phyloP scores from a whole-genome alignment of 2,888 invertebrate species.

The Noctua comes region DNA sequence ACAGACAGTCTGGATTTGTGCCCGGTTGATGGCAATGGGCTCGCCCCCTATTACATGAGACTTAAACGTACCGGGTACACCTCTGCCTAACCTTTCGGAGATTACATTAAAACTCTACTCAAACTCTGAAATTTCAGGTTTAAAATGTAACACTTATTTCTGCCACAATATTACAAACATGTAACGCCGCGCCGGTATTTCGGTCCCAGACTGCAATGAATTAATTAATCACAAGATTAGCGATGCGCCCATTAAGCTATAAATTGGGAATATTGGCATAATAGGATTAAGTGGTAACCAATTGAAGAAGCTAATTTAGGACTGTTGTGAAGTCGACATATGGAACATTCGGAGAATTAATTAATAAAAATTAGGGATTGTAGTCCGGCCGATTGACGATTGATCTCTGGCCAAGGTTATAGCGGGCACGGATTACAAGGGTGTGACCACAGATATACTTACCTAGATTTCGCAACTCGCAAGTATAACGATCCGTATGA shows the following conservation, averaged over 20 bases:
- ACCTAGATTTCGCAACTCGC: not conserved
- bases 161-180: not conserved
- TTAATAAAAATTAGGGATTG: conserved; percentile 28
- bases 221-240: conserved; percentile 52
- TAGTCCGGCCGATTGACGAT: conserved; percentile 2
- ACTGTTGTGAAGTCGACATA: conserved; percentile 38
- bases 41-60: too few species aligned
- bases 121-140: not conserved
- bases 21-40: too few species aligned
- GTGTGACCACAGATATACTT: not conserved
- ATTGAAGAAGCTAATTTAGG: conserved; percentile 72
- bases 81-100: too few species aligned
- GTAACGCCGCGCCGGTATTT: conserved; percentile 9
- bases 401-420: conserved; percentile 8
- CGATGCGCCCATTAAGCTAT: conserved; percentile 40
- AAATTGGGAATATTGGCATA: conserved; percentile 68
- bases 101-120: too few species aligned
- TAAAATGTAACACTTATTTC: not conserved
- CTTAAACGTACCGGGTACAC: too few species aligned
- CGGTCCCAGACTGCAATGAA: conserved; percentile 20
- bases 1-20: too few species aligned
- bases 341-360: conserved; percentile 29
- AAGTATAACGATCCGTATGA: not conserved
- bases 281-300: conserved; percentile 77
- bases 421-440: not conserved